phyloP scores from a whole-genome alignment of 2,797 vertebrate species.

The Anas acuta region DNA sequence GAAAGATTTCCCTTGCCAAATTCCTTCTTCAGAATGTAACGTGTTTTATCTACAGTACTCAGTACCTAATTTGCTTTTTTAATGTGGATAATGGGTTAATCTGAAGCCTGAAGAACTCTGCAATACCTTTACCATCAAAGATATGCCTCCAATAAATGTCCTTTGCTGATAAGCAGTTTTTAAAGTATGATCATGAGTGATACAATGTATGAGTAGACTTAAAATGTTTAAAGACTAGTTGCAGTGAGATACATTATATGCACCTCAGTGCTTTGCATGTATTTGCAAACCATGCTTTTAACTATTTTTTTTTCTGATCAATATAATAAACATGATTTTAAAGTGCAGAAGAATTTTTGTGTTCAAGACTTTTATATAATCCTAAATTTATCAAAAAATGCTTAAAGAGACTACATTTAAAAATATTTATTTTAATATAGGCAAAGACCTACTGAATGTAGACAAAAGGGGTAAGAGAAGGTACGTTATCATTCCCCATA shows the following conservation, averaged over 20 bases:
- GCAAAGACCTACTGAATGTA: background rate
- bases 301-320: background rate
- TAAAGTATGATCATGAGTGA: background rate
- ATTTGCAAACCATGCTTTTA: background rate
- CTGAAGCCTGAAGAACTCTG: background rate
- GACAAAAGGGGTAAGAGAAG: background rate
- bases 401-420: background rate
- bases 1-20: background rate
- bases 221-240: background rate
- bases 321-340: background rate
- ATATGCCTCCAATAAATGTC: background rate
- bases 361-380: background rate
- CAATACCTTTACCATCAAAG: background rate
- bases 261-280: background rate
- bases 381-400: background rate
- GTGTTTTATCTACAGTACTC: background rate
- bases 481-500: background rate
- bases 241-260: background rate
- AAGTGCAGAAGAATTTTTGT: background rate
- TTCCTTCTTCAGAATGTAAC: background rate
- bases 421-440: background rate
- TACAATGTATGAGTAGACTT: background rate
- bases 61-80: background rate
- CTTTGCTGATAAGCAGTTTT: background rate
- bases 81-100: background rate